Evolutionary conservation across 1,140 invertebrate species (phyloP), one percentile per base, ranked within the genome.

Genomic region (Cyclargus thomasi): DNA sequence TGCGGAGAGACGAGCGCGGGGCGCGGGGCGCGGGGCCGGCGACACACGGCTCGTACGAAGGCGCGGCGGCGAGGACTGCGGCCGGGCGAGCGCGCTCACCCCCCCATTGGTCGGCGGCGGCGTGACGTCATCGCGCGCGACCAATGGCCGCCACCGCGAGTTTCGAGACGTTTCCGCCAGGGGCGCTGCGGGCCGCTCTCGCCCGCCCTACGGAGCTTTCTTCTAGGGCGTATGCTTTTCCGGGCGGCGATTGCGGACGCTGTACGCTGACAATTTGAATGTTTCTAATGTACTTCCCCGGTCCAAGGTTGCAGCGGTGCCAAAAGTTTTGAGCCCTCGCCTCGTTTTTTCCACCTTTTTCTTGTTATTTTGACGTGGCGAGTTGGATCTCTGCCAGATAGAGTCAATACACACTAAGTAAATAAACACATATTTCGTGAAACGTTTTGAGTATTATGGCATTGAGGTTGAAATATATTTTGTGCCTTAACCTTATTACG

Each of bases 121-220:
- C 36, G 76, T 87, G 86, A 90, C 87, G 87, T 90, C 87, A 90
- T 80, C 35, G 68, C 55, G 57, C 64, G 62, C 76, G 69, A 67
- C 87, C 86, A 90, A 90, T 90, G 74, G 75, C 72, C 74, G 67
- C 57, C 55, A 68, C 70, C 71, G 17, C 35, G 20, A 76, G 72
- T 77, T 89, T 80, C 82, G 22, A 64, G 68, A 35, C 59, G 11
- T 73, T 14, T 47, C 76, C 87, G 80, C 68, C 17, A 78, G 86
- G 67, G 81, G 85, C 87, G 86, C 85, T 76, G 55, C 47, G 71
- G 71, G 75, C 79, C 78, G 73, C 84, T 80, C 76, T 86, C 82
- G 83, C 80, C 87, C 87, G 87, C 87, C 87, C 87, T 87, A 83
- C 74, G 73, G 72, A 90, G 87, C 87, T 88, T 87, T 83, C 85